phyloP scores from a whole-genome alignment of 1,140 invertebrate genomes.

The Glossosoma conforme region DNA sequence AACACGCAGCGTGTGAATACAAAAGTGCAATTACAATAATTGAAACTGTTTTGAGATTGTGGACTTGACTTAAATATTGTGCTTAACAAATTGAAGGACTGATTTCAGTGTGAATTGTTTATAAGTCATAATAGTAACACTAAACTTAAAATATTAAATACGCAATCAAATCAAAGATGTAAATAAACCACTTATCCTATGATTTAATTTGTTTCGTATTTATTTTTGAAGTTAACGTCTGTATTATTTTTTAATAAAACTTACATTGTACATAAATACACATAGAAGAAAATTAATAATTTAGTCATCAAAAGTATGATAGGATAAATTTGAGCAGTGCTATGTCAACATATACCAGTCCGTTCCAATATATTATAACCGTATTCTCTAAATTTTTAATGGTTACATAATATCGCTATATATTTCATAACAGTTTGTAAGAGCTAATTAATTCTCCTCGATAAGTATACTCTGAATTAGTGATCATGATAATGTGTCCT shows the following conservation, averaged over 20 bases:
- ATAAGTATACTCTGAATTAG: too few species aligned
- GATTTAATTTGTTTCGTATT: too few species aligned
- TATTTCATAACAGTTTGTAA: too few species aligned
- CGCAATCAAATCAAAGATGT: constrained; percentile 30
- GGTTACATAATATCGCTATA: too few species aligned
- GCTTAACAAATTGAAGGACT: not conserved
- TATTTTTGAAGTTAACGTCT: too few species aligned
- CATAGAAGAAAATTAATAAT: not conserved
- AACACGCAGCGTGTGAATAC: constrained; percentile 16
- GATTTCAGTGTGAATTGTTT: constrained; percentile 12
- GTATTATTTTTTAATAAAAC: too few species aligned
- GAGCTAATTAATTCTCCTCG: too few species aligned
- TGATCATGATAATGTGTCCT: too few species aligned
- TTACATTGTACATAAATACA: constrained; percentile 20
- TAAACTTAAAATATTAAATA: constrained; percentile 18
- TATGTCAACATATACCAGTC: constrained; percentile 3
- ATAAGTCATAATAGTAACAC: constrained; percentile 24
- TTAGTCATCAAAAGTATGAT: not conserved
- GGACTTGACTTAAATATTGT: constrained; percentile 1
- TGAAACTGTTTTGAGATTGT: constrained; percentile 12
- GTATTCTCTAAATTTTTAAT: too few species aligned
- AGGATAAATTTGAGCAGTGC: not conserved
- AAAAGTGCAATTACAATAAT: constrained; percentile 27
- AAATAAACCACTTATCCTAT: too few species aligned
- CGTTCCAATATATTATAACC: constrained; percentile 9